These are phyloP conservation scores for Haliaeetus leucogaster DNA, from an alignment of 2,113 vertebrate species.

Conservation along the genomic window DNA sequence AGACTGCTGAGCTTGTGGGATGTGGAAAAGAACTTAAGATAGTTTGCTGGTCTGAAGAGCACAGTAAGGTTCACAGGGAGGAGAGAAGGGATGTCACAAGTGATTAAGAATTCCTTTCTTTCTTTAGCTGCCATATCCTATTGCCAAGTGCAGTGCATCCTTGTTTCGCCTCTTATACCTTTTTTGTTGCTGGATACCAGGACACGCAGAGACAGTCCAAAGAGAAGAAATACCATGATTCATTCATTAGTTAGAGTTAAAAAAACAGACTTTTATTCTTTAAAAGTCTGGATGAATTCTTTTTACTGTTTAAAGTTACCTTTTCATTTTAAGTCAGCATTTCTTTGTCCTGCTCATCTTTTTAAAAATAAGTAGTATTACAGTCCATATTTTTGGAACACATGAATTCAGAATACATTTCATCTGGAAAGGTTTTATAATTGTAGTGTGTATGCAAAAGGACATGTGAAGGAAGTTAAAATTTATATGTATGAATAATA, in stretches of 20 bases:
- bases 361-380: neutral
- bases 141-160: neutral
- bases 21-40: neutral
- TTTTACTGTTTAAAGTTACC: neutral
- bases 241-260: neutral
- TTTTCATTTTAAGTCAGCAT: neutral
- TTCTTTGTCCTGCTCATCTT: neutral
- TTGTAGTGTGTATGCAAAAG: neutral
- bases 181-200: neutral
- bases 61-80: fast-evolving
- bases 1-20: neutral
- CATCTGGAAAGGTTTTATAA: neutral
- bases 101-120: neutral
- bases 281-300: neutral
- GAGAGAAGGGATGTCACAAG: neutral
- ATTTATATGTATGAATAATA: neutral
- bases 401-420: fast-evolving
- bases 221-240: neutral
- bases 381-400: neutral
- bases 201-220: neutral
- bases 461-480: neutral
- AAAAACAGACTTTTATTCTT: fast-evolving
- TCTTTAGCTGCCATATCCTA: neutral
- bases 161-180: neutral
- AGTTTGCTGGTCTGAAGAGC: neutral